Conservation (phyloP, 2,888 invertebrate genomes). For the Tuberolachnus salignus region DNA sequence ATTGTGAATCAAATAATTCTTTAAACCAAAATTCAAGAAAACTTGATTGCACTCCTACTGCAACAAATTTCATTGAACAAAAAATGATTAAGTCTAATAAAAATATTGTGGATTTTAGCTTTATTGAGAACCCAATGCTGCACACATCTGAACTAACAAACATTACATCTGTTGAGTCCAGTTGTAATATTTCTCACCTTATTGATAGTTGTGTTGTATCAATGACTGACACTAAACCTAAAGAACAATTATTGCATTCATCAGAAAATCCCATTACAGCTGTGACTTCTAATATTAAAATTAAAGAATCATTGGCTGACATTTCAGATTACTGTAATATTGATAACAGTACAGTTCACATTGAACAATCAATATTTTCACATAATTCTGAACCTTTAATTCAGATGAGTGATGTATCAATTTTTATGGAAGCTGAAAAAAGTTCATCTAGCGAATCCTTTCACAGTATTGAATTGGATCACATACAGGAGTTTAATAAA, state of each 20-base stretch:
- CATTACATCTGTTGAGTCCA: background rate
- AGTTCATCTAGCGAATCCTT: slow-evolving; percentile 38
- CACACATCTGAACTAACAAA: background rate
- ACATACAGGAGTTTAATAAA: slow-evolving; percentile 26
- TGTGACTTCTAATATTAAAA: background rate
- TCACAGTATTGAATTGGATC: slow-evolving; percentile 44
- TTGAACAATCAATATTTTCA: background rate
- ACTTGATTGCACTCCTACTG: background rate
- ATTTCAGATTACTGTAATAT: background rate
- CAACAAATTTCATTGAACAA: background rate
- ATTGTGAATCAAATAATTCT: background rate
- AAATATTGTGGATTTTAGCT: slow-evolving; percentile 28
- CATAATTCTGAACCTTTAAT: slow-evolving; percentile 14
- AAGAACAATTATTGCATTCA: background rate
- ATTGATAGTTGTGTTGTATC: slow-evolving; percentile 25
- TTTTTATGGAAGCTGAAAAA: slow-evolving; percentile 15
- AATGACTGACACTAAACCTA: background rate
- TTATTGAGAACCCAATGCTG: background rate
- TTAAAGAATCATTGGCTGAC: background rate
- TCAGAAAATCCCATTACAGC: background rate
- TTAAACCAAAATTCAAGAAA: background rate
- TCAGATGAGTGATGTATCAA: slow-evolving; percentile 26
- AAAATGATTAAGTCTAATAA: background rate
- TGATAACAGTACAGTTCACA: background rate
- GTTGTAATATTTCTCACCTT: slow-evolving; percentile 16